Conservation (phyloP, 2,797 vertebrate genomes). For the Sebastiscus tertius region DNA sequence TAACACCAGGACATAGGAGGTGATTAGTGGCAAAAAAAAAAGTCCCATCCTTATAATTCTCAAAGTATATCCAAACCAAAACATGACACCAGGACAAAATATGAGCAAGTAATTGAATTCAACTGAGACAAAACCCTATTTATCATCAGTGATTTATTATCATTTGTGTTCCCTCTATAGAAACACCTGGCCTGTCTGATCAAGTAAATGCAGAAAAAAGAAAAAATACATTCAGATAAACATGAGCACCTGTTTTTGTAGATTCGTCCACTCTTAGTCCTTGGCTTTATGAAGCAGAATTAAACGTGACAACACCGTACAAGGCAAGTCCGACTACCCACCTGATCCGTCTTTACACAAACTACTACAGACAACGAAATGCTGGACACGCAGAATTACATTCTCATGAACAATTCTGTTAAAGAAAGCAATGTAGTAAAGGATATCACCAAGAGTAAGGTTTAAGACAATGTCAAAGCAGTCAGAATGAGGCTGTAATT, state of each 20-base stretch:
- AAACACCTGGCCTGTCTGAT: constrained; percentile 49
- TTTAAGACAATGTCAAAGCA: neutral
- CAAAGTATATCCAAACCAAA: neutral
- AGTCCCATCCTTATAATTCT: neutral
- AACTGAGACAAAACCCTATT: constrained; percentile 13
- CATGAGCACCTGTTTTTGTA: constrained; percentile 51
- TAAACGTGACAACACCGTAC: constrained; percentile 4
- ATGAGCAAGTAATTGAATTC: neutral
- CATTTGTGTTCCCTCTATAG: constrained; percentile 33
- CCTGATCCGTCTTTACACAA: constrained; percentile 2
- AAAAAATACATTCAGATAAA: constrained; percentile 56
- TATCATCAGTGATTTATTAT: constrained; percentile 43
- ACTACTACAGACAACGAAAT: neutral
- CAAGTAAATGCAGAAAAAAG: constrained; percentile 41
- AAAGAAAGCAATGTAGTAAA: neutral
- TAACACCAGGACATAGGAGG: neutral
- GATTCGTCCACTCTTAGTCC: neutral
- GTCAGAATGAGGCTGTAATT: neutral
- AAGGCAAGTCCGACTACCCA: constrained; percentile 14
- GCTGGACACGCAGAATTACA: neutral
- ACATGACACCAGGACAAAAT: neutral
- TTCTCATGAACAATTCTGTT: constrained; percentile 4
- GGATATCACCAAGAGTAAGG: neutral
- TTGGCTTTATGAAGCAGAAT: constrained; percentile 16
- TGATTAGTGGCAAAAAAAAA: neutral